Evolutionary conservation across 2,113 vertebrate genomes (phyloP).

Genomic region (Scartelaos histophorus): DNA sequence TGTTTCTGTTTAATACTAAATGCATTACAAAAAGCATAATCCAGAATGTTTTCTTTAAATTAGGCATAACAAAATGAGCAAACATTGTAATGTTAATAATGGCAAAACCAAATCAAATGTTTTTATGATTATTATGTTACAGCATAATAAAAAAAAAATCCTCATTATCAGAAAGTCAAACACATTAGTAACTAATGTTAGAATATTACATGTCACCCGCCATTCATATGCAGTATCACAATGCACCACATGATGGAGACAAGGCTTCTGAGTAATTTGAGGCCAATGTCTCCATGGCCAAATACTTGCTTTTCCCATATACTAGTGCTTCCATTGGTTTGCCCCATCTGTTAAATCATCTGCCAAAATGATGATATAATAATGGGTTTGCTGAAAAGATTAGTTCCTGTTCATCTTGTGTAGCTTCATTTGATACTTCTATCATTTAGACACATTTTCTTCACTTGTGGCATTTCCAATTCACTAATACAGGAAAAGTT

Average conservation of each 20-base stretch:
- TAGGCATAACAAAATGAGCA: background rate
- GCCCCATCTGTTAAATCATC: background rate
- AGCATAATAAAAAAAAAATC: too few species aligned
- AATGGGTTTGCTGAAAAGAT: conserved; percentile 16
- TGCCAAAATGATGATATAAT: conserved; percentile 4
- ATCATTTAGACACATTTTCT: conserved; percentile 30
- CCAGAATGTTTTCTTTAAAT: too few species aligned
- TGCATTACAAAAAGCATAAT: too few species aligned
- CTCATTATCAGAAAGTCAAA: background rate
- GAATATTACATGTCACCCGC: background rate
- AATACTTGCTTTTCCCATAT: background rate
- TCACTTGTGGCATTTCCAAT: conserved; percentile 42
- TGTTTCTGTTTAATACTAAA: too few species aligned
- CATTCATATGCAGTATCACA: conserved; percentile 24
- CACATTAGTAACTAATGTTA: background rate
- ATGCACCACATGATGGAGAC: conserved; percentile 52
- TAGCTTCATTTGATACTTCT: background rate
- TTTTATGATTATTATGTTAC: too few species aligned
- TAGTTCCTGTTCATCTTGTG: background rate
- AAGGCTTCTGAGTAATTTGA: conserved; percentile 35
- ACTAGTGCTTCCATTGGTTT: background rate
- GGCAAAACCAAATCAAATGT: background rate
- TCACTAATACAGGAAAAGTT: conserved; percentile 21
- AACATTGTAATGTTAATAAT: background rate
- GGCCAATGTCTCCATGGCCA: background rate